phyloP scores from a whole-genome alignment of 2,797 vertebrate species.

The Enteromius paludinosus region DNA sequence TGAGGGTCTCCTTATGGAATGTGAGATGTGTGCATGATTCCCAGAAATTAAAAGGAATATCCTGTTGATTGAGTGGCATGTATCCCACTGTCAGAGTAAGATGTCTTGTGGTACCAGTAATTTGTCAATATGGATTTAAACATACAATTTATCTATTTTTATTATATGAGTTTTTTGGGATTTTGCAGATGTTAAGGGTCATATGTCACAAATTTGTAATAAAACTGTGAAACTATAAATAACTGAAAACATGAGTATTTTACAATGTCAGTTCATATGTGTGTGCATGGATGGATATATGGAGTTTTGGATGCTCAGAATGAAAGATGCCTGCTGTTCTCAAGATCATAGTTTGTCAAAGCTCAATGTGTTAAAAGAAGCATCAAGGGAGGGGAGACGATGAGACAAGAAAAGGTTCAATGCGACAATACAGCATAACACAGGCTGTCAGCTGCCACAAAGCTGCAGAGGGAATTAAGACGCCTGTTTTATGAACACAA shows the following conservation, averaged over 20 bases:
- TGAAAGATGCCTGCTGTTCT: background rate
- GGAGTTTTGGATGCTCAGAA: background rate
- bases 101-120: background rate
- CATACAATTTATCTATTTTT: background rate
- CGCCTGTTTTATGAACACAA: slow-evolving; percentile 18
- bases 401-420: slow-evolving; percentile 11
- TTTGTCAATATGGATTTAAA: background rate
- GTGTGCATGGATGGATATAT: background rate
- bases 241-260: background rate
- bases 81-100: background rate
- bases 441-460: background rate
- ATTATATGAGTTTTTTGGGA: background rate
- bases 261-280: background rate
- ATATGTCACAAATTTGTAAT: background rate
- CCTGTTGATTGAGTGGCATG: background rate
- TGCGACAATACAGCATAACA: background rate
- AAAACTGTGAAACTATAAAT: slow-evolving; percentile 5
- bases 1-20: background rate
- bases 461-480: slow-evolving; percentile 26
- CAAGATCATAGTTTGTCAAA: slow-evolving; percentile 22
- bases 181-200: background rate
- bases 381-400: background rate
- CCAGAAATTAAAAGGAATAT: background rate
- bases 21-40: background rate
- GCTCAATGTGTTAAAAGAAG: slow-evolving; percentile 9